Evolutionary conservation across 1,140 invertebrate genomes (phyloP).

Genomic region (fruit fly (Drosophila melanogaster)): DNA sequence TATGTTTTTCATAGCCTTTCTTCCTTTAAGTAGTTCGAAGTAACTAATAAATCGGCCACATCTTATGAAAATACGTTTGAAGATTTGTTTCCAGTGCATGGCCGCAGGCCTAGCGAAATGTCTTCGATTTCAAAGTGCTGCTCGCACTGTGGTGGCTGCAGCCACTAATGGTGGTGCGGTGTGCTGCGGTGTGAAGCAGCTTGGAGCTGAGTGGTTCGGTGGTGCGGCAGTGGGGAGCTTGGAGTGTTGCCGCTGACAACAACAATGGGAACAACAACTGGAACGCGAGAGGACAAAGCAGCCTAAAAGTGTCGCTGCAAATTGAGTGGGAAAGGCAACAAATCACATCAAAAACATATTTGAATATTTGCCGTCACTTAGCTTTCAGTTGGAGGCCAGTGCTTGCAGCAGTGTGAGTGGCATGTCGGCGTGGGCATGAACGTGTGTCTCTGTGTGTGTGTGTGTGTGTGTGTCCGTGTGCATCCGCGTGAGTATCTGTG

Average conservation of each 20-base stretch:
- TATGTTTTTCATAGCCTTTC: too few species aligned
- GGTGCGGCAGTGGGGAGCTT: conserved; percentile 20
- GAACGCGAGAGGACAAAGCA: conserved; percentile 39
- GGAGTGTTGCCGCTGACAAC: conserved; percentile 74
- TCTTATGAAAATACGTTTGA: too few species aligned
- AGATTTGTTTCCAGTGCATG: conserved; percentile 10
- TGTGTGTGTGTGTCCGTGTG: conserved; percentile 6
- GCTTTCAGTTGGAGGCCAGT: conserved; percentile 51
- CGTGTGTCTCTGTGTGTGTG: conserved; percentile 4
- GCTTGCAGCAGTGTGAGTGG: conserved; percentile 15
- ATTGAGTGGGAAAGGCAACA: conserved; percentile 75
- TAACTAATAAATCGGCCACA: too few species aligned
- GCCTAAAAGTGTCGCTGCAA: conserved; percentile 66
- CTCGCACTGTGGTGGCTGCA: conserved; percentile 51
- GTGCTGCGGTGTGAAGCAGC: not conserved
- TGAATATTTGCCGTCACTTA: conserved; percentile 83
- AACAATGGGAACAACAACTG: conserved; percentile 28
- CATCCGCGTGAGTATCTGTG: conserved; percentile 10
- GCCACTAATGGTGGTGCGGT: conserved; percentile 64
- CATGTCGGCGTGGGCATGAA: not conserved
- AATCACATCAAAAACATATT: conserved; percentile 83
- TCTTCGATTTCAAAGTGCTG: conserved; percentile 80
- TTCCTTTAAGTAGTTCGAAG: too few species aligned
- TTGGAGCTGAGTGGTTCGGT: not conserved
- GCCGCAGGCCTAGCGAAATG: conserved; percentile 45